Base-by-base conservation (phyloP, 2,888 invertebrate genomes). In the Tetramorium bicarinatum region DNA sequence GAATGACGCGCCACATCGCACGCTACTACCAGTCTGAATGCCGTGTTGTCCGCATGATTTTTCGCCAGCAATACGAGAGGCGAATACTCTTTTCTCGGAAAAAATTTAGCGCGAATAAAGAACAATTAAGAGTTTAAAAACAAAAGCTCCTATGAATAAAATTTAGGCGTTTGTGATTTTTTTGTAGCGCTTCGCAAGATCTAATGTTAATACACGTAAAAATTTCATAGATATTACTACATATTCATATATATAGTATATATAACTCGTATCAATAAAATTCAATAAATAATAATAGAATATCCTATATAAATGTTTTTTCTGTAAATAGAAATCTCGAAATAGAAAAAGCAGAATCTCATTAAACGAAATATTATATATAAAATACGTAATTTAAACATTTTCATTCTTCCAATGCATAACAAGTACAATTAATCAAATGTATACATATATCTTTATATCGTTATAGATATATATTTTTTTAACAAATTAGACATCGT, bases 1-100 rank as follows among this genome's bases (percentile, higher is more conserved):
- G 89, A 90, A 89, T 86, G 83, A 82, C 86, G 69, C 79, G 72
- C 62, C 61, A 56, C 56, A 84, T 66, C 85, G 74, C 72, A 38
- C 47, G 62, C 83, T 38, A 66, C 54, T 67, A 66, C 54, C 61
- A 38, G 38, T 38, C 56, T 59, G 47, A 79, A 79, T 79, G 47
- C 79, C 34, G 56, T 52, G 72, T 82, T 84, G 56, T 74, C 59
- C 47, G 79, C 47, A 72, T 80, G 79, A 80, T 80, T 72, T 80
- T 59, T 71, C 47, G 59, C 38, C 79, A 59, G 79, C 59, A 59
- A 61, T 59, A 47, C 69, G 41, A n/a, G 29, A 72, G 38, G 25
- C 72, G 59, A 52, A 59, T 79, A 59, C n/a, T 38, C 67, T 34
- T 66, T 38, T 56, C 56, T 49, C 67, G 38, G 41, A 41, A 41